phyloP scores from a whole-genome alignment of 2,113 vertebrate genomes.

The Hippoglossus stenolepis region DNA sequence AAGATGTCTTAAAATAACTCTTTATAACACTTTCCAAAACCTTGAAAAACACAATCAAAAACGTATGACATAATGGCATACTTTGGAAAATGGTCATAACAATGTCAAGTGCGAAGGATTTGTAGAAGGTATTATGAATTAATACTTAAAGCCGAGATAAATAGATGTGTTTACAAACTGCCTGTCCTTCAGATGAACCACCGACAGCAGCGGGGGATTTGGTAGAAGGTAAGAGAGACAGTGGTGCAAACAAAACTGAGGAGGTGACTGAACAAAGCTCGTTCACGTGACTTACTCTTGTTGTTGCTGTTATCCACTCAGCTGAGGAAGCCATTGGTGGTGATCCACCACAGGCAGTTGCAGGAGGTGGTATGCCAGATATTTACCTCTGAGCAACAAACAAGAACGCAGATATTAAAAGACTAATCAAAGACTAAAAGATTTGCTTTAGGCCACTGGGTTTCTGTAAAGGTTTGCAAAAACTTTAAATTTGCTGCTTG shows the following conservation, averaged over 20 bases:
- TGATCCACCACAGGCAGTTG: constrained; percentile 20
- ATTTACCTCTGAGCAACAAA: constrained; percentile 6
- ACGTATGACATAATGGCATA: neutral
- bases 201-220: neutral
- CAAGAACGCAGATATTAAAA: neutral
- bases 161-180: too few species aligned
- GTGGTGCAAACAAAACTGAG: neutral
- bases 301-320: constrained; percentile 33
- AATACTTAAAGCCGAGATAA: too few species aligned
- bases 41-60: neutral
- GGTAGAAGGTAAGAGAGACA: constrained; percentile 24
- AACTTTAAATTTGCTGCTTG: too few species aligned
- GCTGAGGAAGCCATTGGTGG: constrained; percentile 9
- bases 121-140: too few species aligned
- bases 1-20: neutral
- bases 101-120: too few species aligned
- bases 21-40: neutral
- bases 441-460: neutral
- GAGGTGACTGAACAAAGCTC: neutral
- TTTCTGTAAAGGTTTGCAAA: too few species aligned
- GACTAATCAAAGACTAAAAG: constrained; percentile 4
- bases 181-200: constrained; percentile 18
- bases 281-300: constrained; percentile 18
- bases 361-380: constrained; percentile 33
- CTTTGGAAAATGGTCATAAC: too few species aligned